These are phyloP conservation scores for Gadopsis marmoratus DNA, from an alignment of 2,797 vertebrate species.

Conservation along the genomic window DNA sequence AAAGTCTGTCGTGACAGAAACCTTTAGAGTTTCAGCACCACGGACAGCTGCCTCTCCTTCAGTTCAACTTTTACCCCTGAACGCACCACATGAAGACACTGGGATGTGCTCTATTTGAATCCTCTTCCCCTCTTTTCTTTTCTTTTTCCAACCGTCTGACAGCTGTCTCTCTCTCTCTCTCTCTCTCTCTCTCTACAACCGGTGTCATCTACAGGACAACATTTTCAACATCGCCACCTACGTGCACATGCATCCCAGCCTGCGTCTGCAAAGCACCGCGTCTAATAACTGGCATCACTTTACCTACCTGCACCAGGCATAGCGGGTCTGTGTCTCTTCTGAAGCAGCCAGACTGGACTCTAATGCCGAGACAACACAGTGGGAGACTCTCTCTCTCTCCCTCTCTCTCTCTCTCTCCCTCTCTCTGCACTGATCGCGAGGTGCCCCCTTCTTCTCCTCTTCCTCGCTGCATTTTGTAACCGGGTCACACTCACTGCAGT, in stretches of 20 bases:
- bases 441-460: slow-evolving; percentile 91
- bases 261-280: slow-evolving; percentile 6
- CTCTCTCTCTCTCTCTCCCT: slow-evolving; percentile 25
- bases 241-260: slow-evolving; percentile 38
- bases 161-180: slow-evolving; percentile 9
- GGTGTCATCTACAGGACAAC: slow-evolving; percentile 37
- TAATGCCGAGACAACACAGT: slow-evolving; percentile 75
- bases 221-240: slow-evolving; percentile 46
- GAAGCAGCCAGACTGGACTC: slow-evolving; percentile 79
- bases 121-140: neutral
- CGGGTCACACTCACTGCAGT: slow-evolving; percentile 90
- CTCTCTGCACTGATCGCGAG: slow-evolving; percentile 84
- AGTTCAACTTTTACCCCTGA: slow-evolving; percentile 57
- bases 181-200: slow-evolving; percentile 4
- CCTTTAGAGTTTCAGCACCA: slow-evolving; percentile 79
- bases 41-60: slow-evolving; percentile 76
- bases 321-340: slow-evolving; percentile 68
- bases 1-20: neutral
- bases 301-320: slow-evolving; percentile 82
- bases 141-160: neutral
- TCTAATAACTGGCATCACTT: slow-evolving; percentile 13
- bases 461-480: slow-evolving; percentile 90
- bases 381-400: slow-evolving; percentile 31
- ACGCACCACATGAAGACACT: neutral
- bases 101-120: neutral